A percentile compares a stretch with the other conserved stretches of the same genome.
Evolutionary conservation across 37 sponge, comb jelly and placozoan species (phyloP).

Genomic region (Eunapius fragilis): DNA sequence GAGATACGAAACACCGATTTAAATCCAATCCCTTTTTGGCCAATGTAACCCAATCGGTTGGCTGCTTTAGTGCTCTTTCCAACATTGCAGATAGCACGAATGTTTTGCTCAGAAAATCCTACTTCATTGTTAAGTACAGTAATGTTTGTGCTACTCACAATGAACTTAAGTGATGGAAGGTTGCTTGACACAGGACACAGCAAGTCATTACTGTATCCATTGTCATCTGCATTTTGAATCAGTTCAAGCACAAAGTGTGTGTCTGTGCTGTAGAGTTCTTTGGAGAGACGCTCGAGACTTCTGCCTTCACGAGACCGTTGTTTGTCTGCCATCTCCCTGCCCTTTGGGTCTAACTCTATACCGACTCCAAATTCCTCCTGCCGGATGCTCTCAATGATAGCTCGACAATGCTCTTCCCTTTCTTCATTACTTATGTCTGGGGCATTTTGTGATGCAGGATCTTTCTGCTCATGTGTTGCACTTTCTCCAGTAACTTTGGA

Average conservation of each 20-base stretch:
- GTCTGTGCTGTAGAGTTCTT: conserved; percentile 75
- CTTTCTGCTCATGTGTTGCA: not conserved
- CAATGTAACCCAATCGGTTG: conserved; percentile 67
- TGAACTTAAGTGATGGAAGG: conserved; percentile 62
- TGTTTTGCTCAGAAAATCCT: conserved; percentile 63
- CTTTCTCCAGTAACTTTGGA: not conserved
- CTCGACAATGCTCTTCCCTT: conserved; percentile 5
- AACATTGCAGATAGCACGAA: conserved; percentile 72
- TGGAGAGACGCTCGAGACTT: conserved; percentile 60
- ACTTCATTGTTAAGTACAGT: conserved; percentile 67
- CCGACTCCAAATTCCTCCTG: conserved; percentile 70
- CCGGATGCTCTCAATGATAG: conserved; percentile 36
- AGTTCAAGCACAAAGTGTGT: conserved; percentile 80
- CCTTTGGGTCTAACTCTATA: conserved; percentile 28
- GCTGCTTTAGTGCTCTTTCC: conserved; percentile 66
- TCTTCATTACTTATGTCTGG: not conserved
- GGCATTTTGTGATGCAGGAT: too few species aligned
- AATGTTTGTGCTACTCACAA: conserved; percentile 8
- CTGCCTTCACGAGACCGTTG: conserved; percentile 58
- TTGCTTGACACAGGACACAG: not conserved
- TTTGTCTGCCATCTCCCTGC: conserved; percentile 35
- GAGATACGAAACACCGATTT: conserved; percentile 76
- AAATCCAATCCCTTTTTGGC: conserved; percentile 80
- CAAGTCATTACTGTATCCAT: conserved; percentile 16
- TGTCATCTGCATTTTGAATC: conserved; percentile 80